Base-by-base conservation (phyloP, 1,140 invertebrate species). In the Dysdera silvatica region DNA sequence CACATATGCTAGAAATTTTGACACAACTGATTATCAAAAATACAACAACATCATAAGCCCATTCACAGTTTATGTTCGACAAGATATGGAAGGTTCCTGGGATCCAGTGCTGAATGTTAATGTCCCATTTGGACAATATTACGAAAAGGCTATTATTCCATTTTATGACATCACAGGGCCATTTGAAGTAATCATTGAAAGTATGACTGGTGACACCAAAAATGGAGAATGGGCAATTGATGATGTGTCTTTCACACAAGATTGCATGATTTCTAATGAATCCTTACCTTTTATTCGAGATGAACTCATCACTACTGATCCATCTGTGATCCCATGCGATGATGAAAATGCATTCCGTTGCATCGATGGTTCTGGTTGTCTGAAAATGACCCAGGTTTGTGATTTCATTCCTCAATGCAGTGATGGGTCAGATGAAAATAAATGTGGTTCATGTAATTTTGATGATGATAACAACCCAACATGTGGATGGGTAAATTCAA, bases 351-450 rank as follows among this genome's bases (percentile, higher is more conserved):
- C 93, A 74, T 94, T 92, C 72, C 84, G 88, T 74, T 95, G 91
- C 71, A 83, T 85, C 59, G 82, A 82, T 29, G 85, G 85, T 20
- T 82, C 84, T 23, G 91, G 94, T 72, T 97, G 93, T 72, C 93
- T 69, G 24, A 14, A 37, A 18, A 29, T 2, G 16, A 40, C 43
- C 18, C 28, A 65, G 45, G 43, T 64, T 26, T 69, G 68, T 29
- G 67, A 69, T 48, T 69, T 69, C 37, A 45, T 58, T 24, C 54
- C 45, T 2, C 54, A 69, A 8, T 69, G 68, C 33, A 32, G 35
- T 2, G 67, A 69, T 52, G 29, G 29, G 4, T 37, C 61, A 7
- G 68, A 69, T 40, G 68, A 69, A 58, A 24, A 20, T 14, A 57
- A 65, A 55, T 69, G 68, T 45, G 65, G 57, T 8, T 23, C 48